Conservation (phyloP, 2,888 invertebrate genomes). For the Barypeithes pellucidus region DNA sequence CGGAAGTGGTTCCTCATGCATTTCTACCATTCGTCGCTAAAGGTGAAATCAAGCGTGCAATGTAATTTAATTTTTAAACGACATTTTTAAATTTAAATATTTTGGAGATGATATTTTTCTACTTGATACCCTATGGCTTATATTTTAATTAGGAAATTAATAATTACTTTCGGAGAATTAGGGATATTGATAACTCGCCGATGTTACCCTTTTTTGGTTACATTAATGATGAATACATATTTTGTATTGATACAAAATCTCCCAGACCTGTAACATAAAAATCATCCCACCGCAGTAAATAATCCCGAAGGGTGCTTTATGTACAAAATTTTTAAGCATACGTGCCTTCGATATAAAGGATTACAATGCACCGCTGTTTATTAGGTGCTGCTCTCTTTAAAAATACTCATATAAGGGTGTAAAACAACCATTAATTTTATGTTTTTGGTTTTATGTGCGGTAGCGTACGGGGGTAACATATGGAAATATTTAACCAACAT, state of each 20-base stretch:
- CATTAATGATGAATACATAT: neutral
- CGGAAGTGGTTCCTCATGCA: too few relatives aligned
- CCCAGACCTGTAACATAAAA: neutral
- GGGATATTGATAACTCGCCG: too few relatives aligned
- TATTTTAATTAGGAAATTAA: too few relatives aligned
- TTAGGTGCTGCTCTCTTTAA: slow-evolving; percentile 27
- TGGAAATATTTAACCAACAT: slow-evolving; percentile 13
- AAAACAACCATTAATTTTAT: slow-evolving; percentile 36
- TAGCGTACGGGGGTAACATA: slow-evolving; percentile 12
- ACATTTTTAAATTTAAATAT: too few relatives aligned
- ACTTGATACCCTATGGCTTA: too few relatives aligned
- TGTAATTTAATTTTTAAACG: too few relatives aligned
- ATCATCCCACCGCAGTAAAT: slow-evolving; percentile 14
- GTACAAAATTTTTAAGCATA: neutral
- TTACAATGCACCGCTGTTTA: slow-evolving; percentile 23
- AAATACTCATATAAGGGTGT: slow-evolving; percentile 27
- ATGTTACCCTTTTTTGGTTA: neutral
- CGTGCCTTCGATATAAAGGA: neutral
- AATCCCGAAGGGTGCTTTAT: neutral
- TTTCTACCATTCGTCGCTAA: too few relatives aligned
- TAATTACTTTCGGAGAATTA: too few relatives aligned
- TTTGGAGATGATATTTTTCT: too few relatives aligned
- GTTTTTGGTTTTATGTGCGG: slow-evolving; percentile 30
- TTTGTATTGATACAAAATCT: neutral
- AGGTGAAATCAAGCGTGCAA: too few relatives aligned